Evolutionary conservation across 2,888 invertebrate species (phyloP).

Genomic region (Steromphala cineraria): DNA sequence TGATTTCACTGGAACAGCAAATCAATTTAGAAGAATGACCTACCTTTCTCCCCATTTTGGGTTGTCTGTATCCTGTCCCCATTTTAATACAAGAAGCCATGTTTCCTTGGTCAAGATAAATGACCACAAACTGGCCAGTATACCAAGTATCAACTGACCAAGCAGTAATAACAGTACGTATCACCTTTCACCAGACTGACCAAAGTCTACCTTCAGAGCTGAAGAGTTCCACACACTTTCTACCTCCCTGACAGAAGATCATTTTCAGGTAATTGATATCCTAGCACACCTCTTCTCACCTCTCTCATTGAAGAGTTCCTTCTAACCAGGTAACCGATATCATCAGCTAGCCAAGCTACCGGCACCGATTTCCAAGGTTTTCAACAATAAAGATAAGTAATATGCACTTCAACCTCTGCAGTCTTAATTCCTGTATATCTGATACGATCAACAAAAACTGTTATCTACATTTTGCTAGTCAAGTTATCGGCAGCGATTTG

Average conservation of each 20-base stretch:
- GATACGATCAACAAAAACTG: neutral
- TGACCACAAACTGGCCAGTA: neutral
- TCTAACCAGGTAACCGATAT: neutral
- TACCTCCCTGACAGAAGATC: neutral
- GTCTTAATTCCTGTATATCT: no score
- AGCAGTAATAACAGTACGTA: neutral
- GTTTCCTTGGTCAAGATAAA: neutral
- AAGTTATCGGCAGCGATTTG: neutral
- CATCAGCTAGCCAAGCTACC: neutral
- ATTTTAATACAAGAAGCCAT: neutral
- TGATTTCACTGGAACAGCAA: no score
- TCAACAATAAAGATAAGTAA: constrained; percentile 2
- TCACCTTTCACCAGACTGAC: neutral
- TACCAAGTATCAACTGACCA: neutral
- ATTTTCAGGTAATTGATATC: no score
- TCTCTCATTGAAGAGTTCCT: no score
- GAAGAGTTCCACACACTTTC: neutral
- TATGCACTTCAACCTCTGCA: neutral
- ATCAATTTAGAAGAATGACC: neutral
- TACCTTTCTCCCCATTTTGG: neutral
- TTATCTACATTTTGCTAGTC: no score
- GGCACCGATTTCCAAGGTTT: neutral
- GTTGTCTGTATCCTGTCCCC: neutral
- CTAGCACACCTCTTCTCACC: no score
- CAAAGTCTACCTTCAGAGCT: neutral